Base-by-base conservation (phyloP, 2,113 vertebrate species). In the Eudorcas thomsonii region DNA sequence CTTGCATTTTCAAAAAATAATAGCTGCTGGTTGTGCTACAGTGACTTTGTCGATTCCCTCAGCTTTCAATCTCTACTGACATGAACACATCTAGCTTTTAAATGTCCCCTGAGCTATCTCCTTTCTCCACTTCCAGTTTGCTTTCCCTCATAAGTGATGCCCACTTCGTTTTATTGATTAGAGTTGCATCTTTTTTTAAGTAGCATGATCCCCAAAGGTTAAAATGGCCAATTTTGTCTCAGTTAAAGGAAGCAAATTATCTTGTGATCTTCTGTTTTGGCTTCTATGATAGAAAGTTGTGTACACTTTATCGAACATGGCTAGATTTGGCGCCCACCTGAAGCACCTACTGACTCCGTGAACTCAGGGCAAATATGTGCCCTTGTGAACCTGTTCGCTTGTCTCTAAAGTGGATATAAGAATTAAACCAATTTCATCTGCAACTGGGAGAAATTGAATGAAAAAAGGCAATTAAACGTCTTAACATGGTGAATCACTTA, bases 1-100 rank as follows among this genome's bases (percentile, higher is more conserved):
- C 81, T 82, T 95, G 57, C 54, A 90, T 97, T 97, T 95, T 95
- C 28, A 88, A 94, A 97, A 97, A 97, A 85, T 57, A 97, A 95
- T 88, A 96, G 88, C 93, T 92, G 36, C 52, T 78, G 77, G 64
- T 82, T 91, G 62, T 96, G 87, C 59, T 98, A 55, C 67, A 95
- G 43, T 96, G 92, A 96, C 48, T 98, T 95, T 88, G 57, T 39
- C 62, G 64, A 88, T 90, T 97, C 39, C 74, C 80, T 96, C 19
- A 88, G 84, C n/a, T 87, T 96, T 95, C 48, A 95, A 59, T 93
- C 71, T 78, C 36, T 82, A 92, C 64, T 82, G 54, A 78, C 91
- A 80, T 7, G 39, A 96, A 93, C 16, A 80, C 21, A 81, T 91
- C 7, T 30, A 87, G 13, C 36, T 60, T 96, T 93, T 62, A 60